Conservation (phyloP, 2,797 vertebrate species). For the Tinamus major region DNA sequence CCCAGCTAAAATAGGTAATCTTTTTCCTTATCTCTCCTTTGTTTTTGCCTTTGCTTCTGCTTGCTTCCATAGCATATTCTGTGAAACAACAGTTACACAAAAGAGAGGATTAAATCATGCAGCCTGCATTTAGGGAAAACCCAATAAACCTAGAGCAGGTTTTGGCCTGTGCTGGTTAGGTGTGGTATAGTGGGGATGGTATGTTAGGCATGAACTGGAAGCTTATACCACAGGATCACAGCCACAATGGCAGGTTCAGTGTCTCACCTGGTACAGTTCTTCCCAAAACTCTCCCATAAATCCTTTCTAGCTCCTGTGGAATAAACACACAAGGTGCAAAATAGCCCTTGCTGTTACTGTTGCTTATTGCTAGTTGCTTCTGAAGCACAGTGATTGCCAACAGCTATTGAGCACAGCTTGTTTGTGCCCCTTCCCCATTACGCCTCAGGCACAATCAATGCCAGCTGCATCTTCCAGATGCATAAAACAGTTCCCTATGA, state of each 20-base stretch:
- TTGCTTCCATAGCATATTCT: neutral
- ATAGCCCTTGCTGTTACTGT: neutral
- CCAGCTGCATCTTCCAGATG: neutral
- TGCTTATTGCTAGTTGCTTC: neutral
- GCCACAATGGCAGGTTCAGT: accelerated
- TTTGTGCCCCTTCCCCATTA: neutral
- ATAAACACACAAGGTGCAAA: neutral
- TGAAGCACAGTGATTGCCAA: neutral
- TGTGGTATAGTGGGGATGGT: neutral
- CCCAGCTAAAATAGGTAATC: neutral
- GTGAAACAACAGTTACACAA: neutral
- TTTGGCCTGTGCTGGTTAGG: accelerated
- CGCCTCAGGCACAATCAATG: accelerated
- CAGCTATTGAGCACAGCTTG: neutral
- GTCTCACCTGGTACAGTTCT: accelerated
- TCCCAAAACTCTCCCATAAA: neutral
- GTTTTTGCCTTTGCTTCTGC: neutral
- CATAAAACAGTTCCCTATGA: neutral
- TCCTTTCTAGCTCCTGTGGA: neutral
- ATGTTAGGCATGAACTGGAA: no score
- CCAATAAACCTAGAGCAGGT: neutral
- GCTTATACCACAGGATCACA: neutral
- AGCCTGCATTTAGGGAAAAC: neutral
- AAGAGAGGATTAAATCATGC: neutral
- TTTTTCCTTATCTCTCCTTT: accelerated